phyloP scores from a whole-genome alignment of 1,140 invertebrate genomes.

The Drosophila obscura region DNA sequence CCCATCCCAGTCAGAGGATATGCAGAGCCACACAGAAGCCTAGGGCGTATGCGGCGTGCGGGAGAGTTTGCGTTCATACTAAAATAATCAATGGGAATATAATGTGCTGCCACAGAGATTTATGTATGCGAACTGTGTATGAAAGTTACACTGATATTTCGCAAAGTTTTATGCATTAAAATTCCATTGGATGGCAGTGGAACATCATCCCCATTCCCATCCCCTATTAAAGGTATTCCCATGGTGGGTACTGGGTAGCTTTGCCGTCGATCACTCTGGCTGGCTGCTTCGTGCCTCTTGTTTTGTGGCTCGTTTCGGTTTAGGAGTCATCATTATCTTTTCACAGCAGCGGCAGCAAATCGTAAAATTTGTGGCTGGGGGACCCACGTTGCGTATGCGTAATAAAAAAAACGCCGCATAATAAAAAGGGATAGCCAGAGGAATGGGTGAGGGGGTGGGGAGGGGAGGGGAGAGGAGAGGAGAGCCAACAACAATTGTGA shows the following conservation, averaged over 20 bases:
- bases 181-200: too few species aligned
- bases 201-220: too few species aligned
- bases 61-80: too few species aligned
- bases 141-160: too few species aligned
- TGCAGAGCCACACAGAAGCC: too few species aligned
- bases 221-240: too few species aligned
- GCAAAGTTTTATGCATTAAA: too few species aligned
- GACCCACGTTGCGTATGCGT: constrained; percentile 61
- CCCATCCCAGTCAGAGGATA: constrained; percentile 7
- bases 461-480: background rate
- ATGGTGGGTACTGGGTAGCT: background rate
- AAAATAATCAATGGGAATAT: too few species aligned
- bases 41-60: too few species aligned
- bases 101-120: too few species aligned
- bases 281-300: background rate
- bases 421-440: constrained; percentile 37
- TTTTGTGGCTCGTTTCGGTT: constrained; percentile 25
- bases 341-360: constrained; percentile 49
- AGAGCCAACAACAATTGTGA: constrained; percentile 43
- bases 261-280: background rate
- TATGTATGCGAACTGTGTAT: too few species aligned
- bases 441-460: too few species aligned
- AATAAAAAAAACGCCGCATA: constrained; percentile 58
- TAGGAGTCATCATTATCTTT: constrained; percentile 56
- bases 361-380: constrained; percentile 52